Evolutionary conservation across 2,888 invertebrate species (phyloP), one percentile per base, ranked within the genome.

Genomic region (Uropetala carovei): DNA sequence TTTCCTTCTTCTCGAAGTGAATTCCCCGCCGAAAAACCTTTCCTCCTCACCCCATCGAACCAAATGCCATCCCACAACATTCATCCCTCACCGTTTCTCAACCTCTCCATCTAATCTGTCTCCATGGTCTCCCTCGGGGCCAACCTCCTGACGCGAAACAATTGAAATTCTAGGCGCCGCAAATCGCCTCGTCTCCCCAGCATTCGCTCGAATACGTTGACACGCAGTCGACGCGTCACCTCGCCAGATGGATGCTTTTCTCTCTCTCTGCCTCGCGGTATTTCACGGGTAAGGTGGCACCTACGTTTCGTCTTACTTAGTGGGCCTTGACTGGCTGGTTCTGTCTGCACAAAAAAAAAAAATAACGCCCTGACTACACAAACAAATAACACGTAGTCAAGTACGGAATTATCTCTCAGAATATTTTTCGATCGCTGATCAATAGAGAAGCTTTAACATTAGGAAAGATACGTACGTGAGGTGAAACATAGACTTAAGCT

Each of bases 61-160:
- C 43, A 5, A 43, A 43, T 43, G 3, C 43, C 43, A 43, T 43
- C 43, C 43, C 43, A 3, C 3, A 43, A 43, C 43, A 43, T 43
- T 43, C 43, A 43, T 43, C 43, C 43, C 43, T 43, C 43, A 43
- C 43, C 43, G 43, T 43, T 43, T 43, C 68, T n/a, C 8, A n/a
- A 68, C 68, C 68, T 68, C 75, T 75, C 75, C 75, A 27, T 75
- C 75, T 75, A 75, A 75, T 75, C 75, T 75, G 75, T 75, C 27
- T 27, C 75, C 75, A 75, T 75, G 75, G 75, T 22, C 75, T 75
- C 75, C 27, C 75, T 27, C 27, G 75, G 22, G 75, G 75, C 75
- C 75, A 75, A 75, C 75, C 22, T 22, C 18, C 75, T 75, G 75
- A 75, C 75, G 75, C 75, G 75, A 27, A 75, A 75, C 75, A 75